These are phyloP conservation scores for Hydropsyche betteni DNA, from an alignment of 2,888 invertebrate species.

Conservation along the genomic window DNA sequence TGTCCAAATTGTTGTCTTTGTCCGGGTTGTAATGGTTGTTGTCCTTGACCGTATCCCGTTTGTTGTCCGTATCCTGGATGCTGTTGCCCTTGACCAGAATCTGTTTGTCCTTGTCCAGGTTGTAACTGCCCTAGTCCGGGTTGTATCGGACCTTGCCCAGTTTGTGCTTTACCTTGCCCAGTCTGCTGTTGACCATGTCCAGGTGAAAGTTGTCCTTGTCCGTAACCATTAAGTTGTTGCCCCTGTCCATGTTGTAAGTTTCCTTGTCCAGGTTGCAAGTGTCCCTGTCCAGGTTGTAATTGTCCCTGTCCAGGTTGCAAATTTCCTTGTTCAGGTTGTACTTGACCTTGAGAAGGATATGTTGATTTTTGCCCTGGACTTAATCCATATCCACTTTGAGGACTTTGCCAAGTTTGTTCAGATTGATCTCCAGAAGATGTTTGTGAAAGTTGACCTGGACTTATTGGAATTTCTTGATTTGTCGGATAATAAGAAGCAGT, in stretches of 20 bases:
- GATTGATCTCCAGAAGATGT: neutral
- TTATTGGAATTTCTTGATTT: neutral
- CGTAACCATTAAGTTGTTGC: neutral
- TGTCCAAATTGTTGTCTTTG: constrained; percentile 6
- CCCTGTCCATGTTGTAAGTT: neutral
- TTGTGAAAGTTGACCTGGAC: neutral
- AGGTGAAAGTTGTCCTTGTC: neutral
- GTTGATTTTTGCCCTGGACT: neutral
- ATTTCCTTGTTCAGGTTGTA: neutral
- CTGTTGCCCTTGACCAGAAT: neutral
- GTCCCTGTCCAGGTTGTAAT: neutral
- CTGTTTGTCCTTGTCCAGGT: constrained; percentile 8
- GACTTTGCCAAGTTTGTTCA: neutral
- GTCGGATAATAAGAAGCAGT: neutral
- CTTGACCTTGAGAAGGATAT: constrained; percentile 3
- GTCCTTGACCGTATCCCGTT: neutral
- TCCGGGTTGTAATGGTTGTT: neutral
- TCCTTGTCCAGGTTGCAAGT: neutral
- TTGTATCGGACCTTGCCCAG: constrained; percentile 3
- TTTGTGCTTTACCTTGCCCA: neutral
- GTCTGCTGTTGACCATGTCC: neutral
- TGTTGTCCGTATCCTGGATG: neutral
- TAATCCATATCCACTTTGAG: neutral
- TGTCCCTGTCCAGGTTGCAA: neutral
- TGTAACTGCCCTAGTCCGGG: constrained; percentile 16